Conservation (phyloP, 1,140 invertebrate species). For the Metopolophium dirhodum region DNA sequence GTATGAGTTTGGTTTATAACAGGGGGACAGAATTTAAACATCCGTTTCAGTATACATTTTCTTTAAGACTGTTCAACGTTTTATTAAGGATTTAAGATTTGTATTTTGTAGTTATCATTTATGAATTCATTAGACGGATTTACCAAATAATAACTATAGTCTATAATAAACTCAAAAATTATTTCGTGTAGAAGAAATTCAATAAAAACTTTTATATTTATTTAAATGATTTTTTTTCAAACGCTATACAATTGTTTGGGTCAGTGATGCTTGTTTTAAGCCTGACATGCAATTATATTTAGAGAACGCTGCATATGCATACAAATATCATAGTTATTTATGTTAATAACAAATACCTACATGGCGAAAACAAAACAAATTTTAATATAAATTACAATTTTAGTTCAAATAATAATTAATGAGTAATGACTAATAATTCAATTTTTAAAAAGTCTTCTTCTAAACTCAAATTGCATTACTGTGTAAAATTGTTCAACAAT, state of each 20-base stretch:
- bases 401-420: background rate
- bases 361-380: background rate
- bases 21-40: slow-evolving; percentile 12
- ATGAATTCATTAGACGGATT: background rate
- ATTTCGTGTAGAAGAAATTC: background rate
- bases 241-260: background rate
- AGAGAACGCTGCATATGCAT: background rate
- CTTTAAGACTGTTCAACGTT: background rate
- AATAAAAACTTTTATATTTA: slow-evolving; percentile 2
- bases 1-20: background rate
- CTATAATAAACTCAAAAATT: background rate
- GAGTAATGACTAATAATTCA: background rate
- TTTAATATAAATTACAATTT: background rate
- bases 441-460: background rate
- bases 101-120: background rate
- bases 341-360: background rate
- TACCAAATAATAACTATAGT: background rate
- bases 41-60: slow-evolving; percentile 11
- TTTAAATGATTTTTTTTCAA: background rate
- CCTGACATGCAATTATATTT: background rate
- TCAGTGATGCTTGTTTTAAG: background rate
- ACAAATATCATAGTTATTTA: slow-evolving; percentile 10
- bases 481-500: background rate
- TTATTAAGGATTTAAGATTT: background rate
- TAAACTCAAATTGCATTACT: background rate